Evolutionary conservation across 2,797 vertebrate species (phyloP).

Genomic region (Oreortyx pictus): DNA sequence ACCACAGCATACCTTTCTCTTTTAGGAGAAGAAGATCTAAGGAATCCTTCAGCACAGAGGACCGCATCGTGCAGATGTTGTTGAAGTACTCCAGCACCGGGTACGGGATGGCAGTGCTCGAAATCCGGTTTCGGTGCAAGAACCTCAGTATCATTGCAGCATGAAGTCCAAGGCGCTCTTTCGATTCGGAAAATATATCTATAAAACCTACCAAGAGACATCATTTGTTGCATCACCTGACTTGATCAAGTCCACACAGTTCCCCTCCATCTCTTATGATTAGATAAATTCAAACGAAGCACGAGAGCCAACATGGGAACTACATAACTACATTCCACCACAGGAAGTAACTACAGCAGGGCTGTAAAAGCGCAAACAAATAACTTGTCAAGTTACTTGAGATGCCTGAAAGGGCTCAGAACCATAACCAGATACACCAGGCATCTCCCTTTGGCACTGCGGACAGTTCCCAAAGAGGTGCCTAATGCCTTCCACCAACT

Average conservation of each 20-base stretch:
- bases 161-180: constrained; percentile 89
- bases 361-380: background rate
- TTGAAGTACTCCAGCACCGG: constrained; percentile 94
- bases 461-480: background rate
- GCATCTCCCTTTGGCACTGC: background rate
- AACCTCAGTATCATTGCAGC: constrained; percentile 93
- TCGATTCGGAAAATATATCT: constrained; percentile 96
- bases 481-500: background rate
- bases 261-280: background rate
- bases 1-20: constrained; percentile 85
- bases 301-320: background rate
- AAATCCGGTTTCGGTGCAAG: constrained; percentile 93
- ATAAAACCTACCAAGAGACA: constrained; percentile 87
- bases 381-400: background rate
- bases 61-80: constrained; percentile 94
- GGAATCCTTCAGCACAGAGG: constrained; percentile 91
- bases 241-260: background rate
- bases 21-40: constrained; percentile 92
- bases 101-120: constrained; percentile 91
- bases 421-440: background rate
- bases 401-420: background rate
- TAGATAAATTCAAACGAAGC: background rate
- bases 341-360: background rate
- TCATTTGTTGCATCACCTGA: background rate
- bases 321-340: background rate